Base-by-base conservation (phyloP, 2,113 vertebrate species). In the Castor canadensis region DNA sequence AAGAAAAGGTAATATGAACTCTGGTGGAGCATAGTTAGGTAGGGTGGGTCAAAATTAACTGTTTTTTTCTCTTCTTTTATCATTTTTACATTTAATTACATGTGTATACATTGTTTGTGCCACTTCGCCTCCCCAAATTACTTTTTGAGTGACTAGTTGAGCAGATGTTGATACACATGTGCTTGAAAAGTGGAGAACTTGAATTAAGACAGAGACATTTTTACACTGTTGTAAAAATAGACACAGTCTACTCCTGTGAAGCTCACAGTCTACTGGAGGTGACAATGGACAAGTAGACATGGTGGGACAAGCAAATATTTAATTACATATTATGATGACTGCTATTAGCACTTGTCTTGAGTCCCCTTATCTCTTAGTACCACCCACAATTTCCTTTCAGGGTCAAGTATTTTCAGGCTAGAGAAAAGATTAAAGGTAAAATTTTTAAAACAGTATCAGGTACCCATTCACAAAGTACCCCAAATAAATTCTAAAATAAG, bases 401-500 rank as follows among this genome's bases (percentile, higher is more conserved):
- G 92, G 20, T 79, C 56, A 82, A 82, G 32, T n/a, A 58, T 84
- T 94, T 94, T 95, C 19, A 81, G 30, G 47, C 16, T 49, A 80
- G 45, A 76, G n/a, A 60, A 12, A 45, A 83, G 43, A 77, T 54
- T 71, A 77, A 85, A 67, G 77, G 19, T 6, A 92, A 26, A 85
- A 40, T 66, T 91, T 83, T 85, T 5, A 82, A 77, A 93, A 88
- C 0, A 72, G 9, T 43, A 60, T 60, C 5, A 35, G 15, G 49
- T 58, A 20, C 11, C n/a, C 56, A 19, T 73, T 94, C 58, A 73
- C 35, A 69, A 91, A 88, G 52, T 85, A 72, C 9, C n/a, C n/a
- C n/a, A 32, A 62, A 26, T 2, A 58, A 45, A 30, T 86, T 95
- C 54, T 93, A 67, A 88, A 91, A 43, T 86, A 89, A 92, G 13